Conservation (phyloP, 1,140 invertebrate species). For the Cyclina sinensis region DNA sequence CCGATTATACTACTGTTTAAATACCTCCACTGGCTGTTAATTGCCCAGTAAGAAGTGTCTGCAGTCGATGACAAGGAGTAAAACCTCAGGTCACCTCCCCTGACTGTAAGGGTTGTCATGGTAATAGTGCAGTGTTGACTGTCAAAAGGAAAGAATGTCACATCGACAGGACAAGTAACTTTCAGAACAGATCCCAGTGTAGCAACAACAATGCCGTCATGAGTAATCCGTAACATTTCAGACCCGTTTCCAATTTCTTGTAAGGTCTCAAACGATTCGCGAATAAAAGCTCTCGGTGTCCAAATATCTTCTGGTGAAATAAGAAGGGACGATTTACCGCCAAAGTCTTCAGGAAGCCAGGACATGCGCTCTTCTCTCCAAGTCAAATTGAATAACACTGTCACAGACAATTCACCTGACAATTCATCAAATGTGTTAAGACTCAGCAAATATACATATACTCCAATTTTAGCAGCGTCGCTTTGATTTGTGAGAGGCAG, state of each 20-base stretch:
- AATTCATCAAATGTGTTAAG: constrained; percentile 46
- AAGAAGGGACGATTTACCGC: constrained; percentile 7
- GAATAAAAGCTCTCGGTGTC: constrained; percentile 14
- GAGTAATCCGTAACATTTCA: background rate
- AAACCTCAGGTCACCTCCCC: background rate
- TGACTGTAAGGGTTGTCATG: background rate
- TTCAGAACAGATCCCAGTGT: background rate
- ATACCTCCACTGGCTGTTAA: constrained; percentile 32
- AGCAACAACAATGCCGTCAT: constrained; percentile 19
- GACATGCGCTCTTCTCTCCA: constrained; percentile 41
- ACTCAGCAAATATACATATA: background rate
- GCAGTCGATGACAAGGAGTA: background rate
- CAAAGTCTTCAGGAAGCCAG: background rate
- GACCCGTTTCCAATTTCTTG: constrained; percentile 28
- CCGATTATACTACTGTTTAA: background rate
- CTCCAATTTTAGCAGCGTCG: background rate
- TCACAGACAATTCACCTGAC: constrained; percentile 33
- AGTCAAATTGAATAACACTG: background rate
- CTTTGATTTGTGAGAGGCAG: constrained; percentile 6
- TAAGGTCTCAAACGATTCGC: background rate
- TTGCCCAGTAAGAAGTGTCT: background rate
- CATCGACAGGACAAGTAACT: constrained; percentile 33
- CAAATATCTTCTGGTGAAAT: constrained; percentile 30
- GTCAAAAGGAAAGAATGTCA: constrained; percentile 58
- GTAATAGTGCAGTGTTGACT: constrained; percentile 33